phyloP scores from a whole-genome alignment of 2,797 vertebrate species.

The Myripristis jacobus region DNA sequence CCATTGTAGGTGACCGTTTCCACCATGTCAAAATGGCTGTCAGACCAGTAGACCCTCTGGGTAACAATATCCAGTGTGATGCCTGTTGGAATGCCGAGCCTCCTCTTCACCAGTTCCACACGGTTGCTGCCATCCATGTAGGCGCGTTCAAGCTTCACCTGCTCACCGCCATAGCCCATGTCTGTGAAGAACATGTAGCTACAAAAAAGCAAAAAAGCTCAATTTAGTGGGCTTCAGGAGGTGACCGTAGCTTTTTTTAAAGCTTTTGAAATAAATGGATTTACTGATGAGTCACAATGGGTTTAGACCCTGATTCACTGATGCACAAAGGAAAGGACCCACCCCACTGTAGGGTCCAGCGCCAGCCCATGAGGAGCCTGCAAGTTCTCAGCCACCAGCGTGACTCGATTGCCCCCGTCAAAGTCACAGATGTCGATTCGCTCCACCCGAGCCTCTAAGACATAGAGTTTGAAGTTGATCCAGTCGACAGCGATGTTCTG shows the following conservation, averaged over 20 bases:
- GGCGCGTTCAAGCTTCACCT: conserved; percentile 81
- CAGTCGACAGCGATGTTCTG: conserved; percentile 84
- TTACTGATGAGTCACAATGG: no score
- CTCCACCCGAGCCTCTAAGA: conserved; percentile 78
- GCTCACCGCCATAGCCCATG: conserved; percentile 59
- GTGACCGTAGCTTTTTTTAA: not conserved
- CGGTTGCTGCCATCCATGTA: conserved; percentile 85
- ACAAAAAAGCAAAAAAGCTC: conserved; percentile 26
- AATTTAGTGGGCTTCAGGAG: not conserved
- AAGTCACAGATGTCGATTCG: conserved; percentile 82
- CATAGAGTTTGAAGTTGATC: conserved; percentile 84
- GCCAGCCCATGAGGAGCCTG: conserved; percentile 77
- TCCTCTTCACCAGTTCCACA: conserved; percentile 73
- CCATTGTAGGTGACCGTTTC: conserved; percentile 82
- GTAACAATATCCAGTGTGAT: conserved; percentile 80
- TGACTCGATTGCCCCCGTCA: conserved; percentile 78
- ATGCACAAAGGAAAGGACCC: no score
- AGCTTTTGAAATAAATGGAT: no score
- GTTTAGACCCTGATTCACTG: no score
- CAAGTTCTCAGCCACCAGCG: conserved; percentile 82
- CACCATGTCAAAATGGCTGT: conserved; percentile 84
- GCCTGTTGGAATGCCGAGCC: conserved; percentile 78
- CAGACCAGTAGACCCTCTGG: conserved; percentile 83
- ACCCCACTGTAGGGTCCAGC: conserved; percentile 84
- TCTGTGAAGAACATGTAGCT: conserved; percentile 87